Conservation (phyloP, 2,888 invertebrate species). For the Brachyptera putata region DNA sequence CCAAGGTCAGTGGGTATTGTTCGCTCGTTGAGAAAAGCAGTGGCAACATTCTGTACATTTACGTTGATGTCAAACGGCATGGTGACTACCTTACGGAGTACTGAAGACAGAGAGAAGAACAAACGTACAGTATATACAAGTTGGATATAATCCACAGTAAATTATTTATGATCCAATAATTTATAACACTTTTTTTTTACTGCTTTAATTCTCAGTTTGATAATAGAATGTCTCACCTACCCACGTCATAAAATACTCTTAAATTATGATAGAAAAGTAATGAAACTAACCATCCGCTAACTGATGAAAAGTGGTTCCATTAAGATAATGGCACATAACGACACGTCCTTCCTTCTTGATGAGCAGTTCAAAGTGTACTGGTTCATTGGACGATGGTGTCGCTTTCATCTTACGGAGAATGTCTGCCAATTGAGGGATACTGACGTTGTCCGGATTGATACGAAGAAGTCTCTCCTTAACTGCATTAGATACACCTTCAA, state of each 20-base stretch:
- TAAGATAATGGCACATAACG: conserved; percentile 61
- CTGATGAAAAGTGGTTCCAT: conserved; percentile 59
- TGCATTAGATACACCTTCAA: conserved; percentile 45
- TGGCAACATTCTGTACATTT: background rate
- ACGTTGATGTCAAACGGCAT: background rate
- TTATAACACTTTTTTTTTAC: no score
- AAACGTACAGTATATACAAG: no score
- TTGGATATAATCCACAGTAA: no score
- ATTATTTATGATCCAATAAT: no score
- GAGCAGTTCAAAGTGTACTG: conserved; percentile 63
- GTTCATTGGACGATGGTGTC: conserved; percentile 45
- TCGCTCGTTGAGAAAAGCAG: background rate
- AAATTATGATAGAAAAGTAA: no score
- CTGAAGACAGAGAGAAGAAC: no score
- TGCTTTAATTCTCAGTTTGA: no score
- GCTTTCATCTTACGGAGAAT: conserved; percentile 48
- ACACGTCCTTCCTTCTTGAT: conserved; percentile 63
- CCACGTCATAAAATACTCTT: no score
- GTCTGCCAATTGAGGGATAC: conserved; percentile 52
- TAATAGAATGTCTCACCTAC: no score
- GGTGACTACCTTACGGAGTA: background rate
- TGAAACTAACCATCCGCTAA: conserved; percentile 56
- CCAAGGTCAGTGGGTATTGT: conserved; percentile 54
- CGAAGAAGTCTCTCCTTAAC: conserved; percentile 42
- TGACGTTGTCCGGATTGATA: conserved; percentile 49